Percentiles rank a stretch among this genome's conserved stretches.
phyloP scores from a whole-genome alignment of 2,797 vertebrate species.

The Enteromius afrohamiltoni region DNA sequence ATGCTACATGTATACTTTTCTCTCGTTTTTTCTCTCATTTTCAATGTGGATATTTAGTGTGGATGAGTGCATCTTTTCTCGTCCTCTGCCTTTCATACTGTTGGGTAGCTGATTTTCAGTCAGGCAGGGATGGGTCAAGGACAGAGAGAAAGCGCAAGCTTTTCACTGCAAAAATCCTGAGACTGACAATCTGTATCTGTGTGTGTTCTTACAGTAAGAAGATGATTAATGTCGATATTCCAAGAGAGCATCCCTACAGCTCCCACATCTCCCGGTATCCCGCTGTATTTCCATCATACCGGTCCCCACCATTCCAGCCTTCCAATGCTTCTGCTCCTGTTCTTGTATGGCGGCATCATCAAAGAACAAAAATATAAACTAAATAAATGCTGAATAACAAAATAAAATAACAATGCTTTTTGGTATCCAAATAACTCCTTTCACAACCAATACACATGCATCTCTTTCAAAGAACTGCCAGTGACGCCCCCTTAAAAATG shows the following conservation, averaged over 20 bases:
- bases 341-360: constrained; percentile 59
- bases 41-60: too few species aligned
- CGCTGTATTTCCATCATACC: constrained; percentile 77
- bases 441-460: neutral
- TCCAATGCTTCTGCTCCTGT: constrained; percentile 65
- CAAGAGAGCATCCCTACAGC: constrained; percentile 79
- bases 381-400: neutral
- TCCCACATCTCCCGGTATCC: constrained; percentile 79
- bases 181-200: constrained; percentile 37
- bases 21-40: too few species aligned
- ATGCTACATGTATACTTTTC: neutral
- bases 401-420: neutral
- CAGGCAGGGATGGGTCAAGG: neutral
- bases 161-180: constrained; percentile 3
- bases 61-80: neutral
- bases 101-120: neutral
- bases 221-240: constrained; percentile 66
- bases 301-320: constrained; percentile 65
- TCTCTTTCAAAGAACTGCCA: neutral
- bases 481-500: neutral
- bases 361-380: constrained; percentile 22
- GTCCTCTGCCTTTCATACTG: neutral
- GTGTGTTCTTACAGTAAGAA: constrained; percentile 65
- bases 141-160: neutral
- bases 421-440: neutral